phyloP scores from a whole-genome alignment of 2,888 invertebrate species.

The Prostheceraeus crozeri region DNA sequence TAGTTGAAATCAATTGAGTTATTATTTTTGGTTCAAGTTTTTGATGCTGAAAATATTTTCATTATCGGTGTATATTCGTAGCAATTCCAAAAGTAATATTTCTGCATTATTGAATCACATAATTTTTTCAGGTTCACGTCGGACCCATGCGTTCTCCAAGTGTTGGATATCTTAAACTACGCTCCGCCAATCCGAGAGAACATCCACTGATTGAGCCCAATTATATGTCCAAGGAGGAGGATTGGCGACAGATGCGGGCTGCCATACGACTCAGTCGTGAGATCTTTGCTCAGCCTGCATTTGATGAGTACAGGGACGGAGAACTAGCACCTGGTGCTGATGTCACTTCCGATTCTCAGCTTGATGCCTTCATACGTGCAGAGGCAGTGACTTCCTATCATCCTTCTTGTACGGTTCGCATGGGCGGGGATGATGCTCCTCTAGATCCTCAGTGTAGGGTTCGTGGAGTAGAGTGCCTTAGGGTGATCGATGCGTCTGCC shows the following conservation, averaged over 20 bases:
- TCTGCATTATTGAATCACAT: too few relatives aligned
- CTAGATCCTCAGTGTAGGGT: constrained; percentile 60
- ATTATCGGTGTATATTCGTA: too few relatives aligned
- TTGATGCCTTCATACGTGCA: constrained; percentile 53
- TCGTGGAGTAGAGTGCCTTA: constrained; percentile 62
- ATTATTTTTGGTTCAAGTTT: too few relatives aligned
- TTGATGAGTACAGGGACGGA: constrained; percentile 40
- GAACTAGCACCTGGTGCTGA: constrained; percentile 23
- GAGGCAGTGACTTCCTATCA: constrained; percentile 66
- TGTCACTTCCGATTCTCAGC: constrained; percentile 46
- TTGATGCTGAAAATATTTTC: too few relatives aligned
- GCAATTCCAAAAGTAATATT: too few relatives aligned
- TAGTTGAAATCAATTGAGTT: too few relatives aligned
- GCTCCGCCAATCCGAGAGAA: constrained; percentile 68
- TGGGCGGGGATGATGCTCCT: constrained; percentile 61
- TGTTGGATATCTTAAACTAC: constrained; percentile 70
- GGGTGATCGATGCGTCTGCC: constrained; percentile 73
- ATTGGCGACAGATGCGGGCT: constrained; percentile 58
- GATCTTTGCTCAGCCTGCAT: constrained; percentile 53
- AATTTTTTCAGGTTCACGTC: constrained; percentile 58
- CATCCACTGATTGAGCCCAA: constrained; percentile 81
- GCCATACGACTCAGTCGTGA: constrained; percentile 48
- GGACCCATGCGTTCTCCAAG: constrained; percentile 71
- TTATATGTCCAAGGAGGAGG: constrained; percentile 67
- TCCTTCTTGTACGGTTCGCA: constrained; percentile 70